These are phyloP conservation scores for Psilopogon haemacephalus DNA, from an alignment of 2,113 vertebrate genomes.

Conservation along the genomic window DNA sequence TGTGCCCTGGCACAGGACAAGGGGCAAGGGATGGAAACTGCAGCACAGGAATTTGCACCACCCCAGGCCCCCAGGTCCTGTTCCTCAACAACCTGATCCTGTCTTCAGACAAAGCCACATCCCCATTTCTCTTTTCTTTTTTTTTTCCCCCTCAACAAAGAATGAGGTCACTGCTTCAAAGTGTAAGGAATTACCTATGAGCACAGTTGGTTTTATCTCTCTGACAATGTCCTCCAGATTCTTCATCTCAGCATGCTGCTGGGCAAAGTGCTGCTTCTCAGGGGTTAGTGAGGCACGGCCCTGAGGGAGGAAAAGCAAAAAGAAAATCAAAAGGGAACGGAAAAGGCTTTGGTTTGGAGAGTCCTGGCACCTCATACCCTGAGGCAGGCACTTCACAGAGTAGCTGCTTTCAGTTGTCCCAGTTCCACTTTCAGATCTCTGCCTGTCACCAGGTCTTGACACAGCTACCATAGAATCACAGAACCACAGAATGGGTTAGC, in stretches of 20 bases:
- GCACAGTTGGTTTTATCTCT: constrained; percentile 87
- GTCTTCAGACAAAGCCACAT: constrained; percentile 6
- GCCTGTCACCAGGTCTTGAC: too few species aligned
- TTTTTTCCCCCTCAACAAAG: background rate
- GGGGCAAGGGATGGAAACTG: too few species aligned
- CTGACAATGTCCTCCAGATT: constrained; percentile 85
- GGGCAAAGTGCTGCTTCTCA: constrained; percentile 91
- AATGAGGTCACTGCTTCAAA: constrained; percentile 8
- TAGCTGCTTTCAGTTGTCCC: background rate
- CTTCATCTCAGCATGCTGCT: constrained; percentile 86
- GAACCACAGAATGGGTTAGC: too few species aligned
- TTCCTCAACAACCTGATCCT: constrained; percentile 34
- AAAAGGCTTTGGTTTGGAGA: background rate
- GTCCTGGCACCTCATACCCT: background rate
- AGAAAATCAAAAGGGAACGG: background rate
- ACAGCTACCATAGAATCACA: too few species aligned
- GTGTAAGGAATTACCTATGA: constrained; percentile 85
- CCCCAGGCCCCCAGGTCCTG: too few species aligned
- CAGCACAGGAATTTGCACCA: too few species aligned
- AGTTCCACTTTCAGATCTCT: background rate
- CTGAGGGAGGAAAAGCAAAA: constrained; percentile 66
- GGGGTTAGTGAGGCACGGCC: constrained; percentile 86
- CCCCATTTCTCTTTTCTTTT: background rate
- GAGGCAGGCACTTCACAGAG: background rate
- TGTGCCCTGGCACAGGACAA: too few species aligned